These are phyloP conservation scores for Tychaedon coryphoeus DNA, from an alignment of 2,113 vertebrate genomes.

Conservation along the genomic window DNA sequence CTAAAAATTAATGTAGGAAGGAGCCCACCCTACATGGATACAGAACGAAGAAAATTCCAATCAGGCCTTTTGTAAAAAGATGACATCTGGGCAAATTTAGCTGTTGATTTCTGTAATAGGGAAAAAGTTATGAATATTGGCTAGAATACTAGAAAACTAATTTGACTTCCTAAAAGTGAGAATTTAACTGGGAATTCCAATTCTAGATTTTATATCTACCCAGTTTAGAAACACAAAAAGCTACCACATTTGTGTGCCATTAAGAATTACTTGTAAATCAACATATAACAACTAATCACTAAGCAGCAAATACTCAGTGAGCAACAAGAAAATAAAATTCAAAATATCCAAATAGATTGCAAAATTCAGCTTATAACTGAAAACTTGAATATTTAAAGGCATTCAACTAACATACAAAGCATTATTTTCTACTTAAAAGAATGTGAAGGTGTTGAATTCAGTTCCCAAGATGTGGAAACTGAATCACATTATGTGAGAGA, in stretches of 20 bases:
- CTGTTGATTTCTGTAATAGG: neutral
- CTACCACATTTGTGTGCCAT: neutral
- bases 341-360: neutral
- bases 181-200: neutral
- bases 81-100: neutral
- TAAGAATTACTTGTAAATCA: neutral
- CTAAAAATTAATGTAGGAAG: neutral
- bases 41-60: neutral
- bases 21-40: neutral
- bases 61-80: neutral
- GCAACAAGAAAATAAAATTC: neutral
- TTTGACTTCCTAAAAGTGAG: neutral
- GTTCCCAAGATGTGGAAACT: neutral
- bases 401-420: neutral
- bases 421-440: neutral
- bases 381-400: neutral
- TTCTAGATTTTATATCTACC: neutral
- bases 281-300: neutral
- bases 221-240: neutral
- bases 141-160: neutral
- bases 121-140: neutral
- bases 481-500: neutral
- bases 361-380: neutral
- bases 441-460: neutral
- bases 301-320: neutral